Base-by-base conservation (phyloP, 2,888 invertebrate species). In the Lochmaea capreae region DNA sequence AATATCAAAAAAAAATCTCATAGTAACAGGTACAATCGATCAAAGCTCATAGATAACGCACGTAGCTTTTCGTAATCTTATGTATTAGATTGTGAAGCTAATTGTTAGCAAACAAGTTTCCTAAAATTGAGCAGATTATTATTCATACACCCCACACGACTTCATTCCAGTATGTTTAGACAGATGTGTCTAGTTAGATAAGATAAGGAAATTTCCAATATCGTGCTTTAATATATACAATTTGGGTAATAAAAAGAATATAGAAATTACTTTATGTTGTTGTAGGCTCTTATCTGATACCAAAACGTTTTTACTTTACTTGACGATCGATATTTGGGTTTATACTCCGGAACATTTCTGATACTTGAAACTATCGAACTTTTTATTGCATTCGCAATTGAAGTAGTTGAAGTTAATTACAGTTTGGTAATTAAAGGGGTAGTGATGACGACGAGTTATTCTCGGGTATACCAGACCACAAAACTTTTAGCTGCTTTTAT, bases 141-240 rank as follows among this genome's bases (percentile, higher is more conserved):
- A 72, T 73, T 75, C 72, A 73, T 75, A 73, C 70, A 74, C 74
- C 71, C 65, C 63, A 70, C 73, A 67, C 69, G 72, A 77, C 75
- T 75, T 79, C 76, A 79, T 79, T 78, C 71, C 74, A 76, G 76
- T 80, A 73, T 82, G 82, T 83, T 82, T 80, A 80, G 80, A 82
- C 83, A 83, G 83, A 83, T 83, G 83, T 81, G 77, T 75, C 79
- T 80, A 74, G 71, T 70, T 76, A 70, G 83, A 83, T 83, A 81
- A 83, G 83, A 83, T 83, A 82, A 82, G 82, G 78, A 81, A 82
- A 77, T 63, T 63, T 63, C 77, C 80, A 83, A 83, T 83, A 82
- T 82, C 80, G 77, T 65, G 76, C 79, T 79, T 73, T 79, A 80
- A 83, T 82, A 81, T 81, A 80, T 78, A 39, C 80, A 81, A 81